These are phyloP conservation scores for Enteromius argenteus DNA, from an alignment of 2,797 vertebrate genomes.

Conservation along the genomic window DNA sequence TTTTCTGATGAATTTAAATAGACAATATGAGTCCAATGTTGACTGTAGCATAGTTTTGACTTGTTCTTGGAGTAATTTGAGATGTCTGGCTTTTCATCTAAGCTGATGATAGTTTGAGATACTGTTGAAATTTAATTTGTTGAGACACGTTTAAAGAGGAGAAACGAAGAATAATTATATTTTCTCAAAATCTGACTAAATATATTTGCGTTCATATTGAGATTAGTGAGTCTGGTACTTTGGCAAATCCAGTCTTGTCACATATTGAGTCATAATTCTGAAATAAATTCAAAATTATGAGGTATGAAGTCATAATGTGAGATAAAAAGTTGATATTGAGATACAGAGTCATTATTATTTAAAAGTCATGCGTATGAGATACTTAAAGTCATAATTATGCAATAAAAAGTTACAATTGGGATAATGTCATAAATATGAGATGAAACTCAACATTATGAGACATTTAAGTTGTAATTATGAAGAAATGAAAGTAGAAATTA, in stretches of 20 bases:
- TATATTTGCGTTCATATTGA: neutral
- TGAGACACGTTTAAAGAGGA: neutral
- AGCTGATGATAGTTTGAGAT: neutral
- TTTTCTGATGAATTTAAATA: neutral
- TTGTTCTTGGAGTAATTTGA: neutral
- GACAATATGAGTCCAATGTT: neutral
- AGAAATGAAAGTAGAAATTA: neutral
- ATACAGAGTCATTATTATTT: neutral
- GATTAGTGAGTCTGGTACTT: neutral
- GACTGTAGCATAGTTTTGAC: too few relatives aligned
- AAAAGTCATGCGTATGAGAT: neutral
- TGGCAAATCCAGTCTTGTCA: neutral
- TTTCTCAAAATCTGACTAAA: neutral
- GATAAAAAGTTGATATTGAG: neutral
- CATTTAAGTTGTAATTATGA: too few relatives aligned
- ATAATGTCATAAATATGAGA: neutral
- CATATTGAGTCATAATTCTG: neutral
- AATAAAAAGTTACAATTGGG: neutral
- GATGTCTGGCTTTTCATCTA: neutral
- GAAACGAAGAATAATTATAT: neutral
- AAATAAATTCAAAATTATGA: neutral
- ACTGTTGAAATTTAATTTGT: neutral
- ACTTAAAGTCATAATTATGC: neutral
- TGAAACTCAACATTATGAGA: neutral
- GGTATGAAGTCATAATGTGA: neutral